Evolutionary conservation across 2,797 vertebrate genomes (phyloP).

Genomic region (Myotis myotis): DNA sequence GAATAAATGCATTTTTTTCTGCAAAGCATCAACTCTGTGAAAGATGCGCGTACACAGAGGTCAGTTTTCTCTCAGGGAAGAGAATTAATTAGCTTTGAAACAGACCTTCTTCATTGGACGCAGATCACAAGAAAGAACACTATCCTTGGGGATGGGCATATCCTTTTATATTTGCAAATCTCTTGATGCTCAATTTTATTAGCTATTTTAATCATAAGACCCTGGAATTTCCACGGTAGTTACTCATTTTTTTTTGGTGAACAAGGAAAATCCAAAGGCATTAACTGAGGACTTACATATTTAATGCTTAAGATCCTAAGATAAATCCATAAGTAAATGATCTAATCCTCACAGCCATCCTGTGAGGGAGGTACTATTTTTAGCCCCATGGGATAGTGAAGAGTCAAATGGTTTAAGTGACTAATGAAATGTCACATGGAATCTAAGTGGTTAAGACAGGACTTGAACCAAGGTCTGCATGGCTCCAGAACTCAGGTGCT

Average conservation of each 20-base stretch:
- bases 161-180: neutral
- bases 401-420: neutral
- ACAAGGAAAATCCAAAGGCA: neutral
- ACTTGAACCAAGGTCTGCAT: neutral
- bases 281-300: neutral
- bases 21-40: neutral
- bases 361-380: neutral
- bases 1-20: neutral
- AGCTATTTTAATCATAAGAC: neutral
- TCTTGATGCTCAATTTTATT: neutral
- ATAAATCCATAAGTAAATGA: neutral
- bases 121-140: neutral
- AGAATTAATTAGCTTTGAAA: conserved; percentile 24
- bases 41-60: neutral
- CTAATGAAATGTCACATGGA: neutral
- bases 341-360: neutral
- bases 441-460: neutral
- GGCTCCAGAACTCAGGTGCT: neutral
- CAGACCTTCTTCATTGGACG: neutral
- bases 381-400: neutral
- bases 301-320: neutral
- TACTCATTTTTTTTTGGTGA: neutral
- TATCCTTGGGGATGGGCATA: neutral
- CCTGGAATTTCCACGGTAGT: neutral
- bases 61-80: neutral